phyloP scores from a whole-genome alignment of 1,140 invertebrate genomes.

The Chelonus insularis region DNA sequence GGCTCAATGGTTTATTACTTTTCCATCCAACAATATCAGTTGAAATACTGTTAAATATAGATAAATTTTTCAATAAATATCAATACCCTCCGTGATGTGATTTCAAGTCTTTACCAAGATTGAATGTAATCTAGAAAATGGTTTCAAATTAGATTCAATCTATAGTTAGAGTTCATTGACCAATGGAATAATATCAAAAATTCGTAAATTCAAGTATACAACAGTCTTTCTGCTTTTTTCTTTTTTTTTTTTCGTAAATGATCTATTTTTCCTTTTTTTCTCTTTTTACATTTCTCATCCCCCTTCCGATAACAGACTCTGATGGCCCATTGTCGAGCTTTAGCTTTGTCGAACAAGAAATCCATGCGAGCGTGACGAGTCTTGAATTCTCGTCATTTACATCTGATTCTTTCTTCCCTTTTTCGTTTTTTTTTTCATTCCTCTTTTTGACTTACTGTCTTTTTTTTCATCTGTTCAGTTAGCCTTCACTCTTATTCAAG shows the following conservation, averaged over 20 bases:
- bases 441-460: background rate
- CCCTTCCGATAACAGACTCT: conserved; percentile 24
- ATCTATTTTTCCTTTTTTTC: conserved; percentile 11
- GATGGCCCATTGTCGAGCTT: conserved; percentile 39
- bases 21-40: too few relatives aligned
- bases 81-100: too few relatives aligned
- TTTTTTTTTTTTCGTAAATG: background rate
- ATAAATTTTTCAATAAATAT: too few relatives aligned
- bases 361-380: conserved; percentile 36
- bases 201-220: background rate
- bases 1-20: too few relatives aligned
- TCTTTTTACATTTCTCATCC: background rate
- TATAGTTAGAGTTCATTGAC: too few relatives aligned
- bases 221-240: background rate
- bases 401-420: conserved; percentile 29
- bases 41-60: too few relatives aligned
- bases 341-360: conserved; percentile 37
- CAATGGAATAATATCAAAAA: background rate
- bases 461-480: background rate
- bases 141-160: background rate
- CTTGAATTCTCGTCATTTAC: conserved; percentile 38
- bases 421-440: conserved; percentile 5
- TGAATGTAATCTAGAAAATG: background rate
- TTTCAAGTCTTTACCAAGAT: too few relatives aligned
- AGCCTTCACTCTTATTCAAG: too few relatives aligned